Conservation (phyloP, 2,113 vertebrate genomes). For the Ia io region DNA sequence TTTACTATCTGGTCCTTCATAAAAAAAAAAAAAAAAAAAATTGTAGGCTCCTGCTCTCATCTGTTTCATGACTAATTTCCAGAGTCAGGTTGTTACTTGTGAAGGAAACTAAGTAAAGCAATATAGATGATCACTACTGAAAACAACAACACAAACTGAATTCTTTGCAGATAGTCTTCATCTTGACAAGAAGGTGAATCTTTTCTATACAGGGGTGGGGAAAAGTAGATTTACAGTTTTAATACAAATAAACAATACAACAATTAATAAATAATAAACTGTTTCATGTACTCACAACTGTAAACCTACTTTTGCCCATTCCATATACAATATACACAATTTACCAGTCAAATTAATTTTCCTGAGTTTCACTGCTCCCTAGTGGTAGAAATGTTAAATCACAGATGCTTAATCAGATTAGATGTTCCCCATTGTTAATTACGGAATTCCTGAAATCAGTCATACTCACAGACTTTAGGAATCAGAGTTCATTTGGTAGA, state of each 20-base stretch:
- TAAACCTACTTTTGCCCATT: neutral
- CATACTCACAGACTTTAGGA: neutral
- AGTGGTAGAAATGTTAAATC: slow-evolving; percentile 54
- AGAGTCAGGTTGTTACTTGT: neutral
- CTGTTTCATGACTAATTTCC: neutral
- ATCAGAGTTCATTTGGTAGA: neutral
- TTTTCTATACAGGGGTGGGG: neutral
- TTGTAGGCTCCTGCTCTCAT: neutral
- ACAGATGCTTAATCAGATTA: neutral
- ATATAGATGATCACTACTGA: neutral
- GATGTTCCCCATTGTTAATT: neutral
- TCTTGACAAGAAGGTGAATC: neutral
- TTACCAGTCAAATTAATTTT: neutral
- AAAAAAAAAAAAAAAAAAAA: neutral
- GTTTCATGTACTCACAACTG: neutral
- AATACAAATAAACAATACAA: neutral
- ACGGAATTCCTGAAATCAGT: slow-evolving; percentile 16
- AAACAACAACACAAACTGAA: neutral
- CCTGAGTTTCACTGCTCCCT: slow-evolving; percentile 77
- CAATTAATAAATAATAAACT: neutral
- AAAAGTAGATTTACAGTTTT: neutral
- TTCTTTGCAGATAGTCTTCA: neutral
- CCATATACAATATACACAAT: neutral
- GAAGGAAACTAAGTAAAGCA: neutral
- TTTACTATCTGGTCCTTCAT: neutral